Percentiles rank a stretch among this genome's conserved stretches.
phyloP scores from a whole-genome alignment of 2,113 vertebrate genomes.

The Meleagris gallopavo region DNA sequence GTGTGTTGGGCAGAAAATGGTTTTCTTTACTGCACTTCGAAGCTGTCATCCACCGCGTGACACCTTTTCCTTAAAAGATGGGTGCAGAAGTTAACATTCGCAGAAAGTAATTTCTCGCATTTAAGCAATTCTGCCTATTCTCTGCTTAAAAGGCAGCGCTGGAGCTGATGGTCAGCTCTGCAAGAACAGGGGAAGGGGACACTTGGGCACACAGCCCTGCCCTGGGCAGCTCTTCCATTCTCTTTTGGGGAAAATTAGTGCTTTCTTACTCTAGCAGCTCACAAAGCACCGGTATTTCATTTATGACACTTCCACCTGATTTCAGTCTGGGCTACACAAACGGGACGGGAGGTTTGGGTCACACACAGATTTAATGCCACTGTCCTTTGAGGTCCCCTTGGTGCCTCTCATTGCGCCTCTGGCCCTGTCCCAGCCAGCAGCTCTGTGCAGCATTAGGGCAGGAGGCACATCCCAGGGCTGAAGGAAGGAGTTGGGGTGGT shows the following conservation, averaged over 20 bases:
- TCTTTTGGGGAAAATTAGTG: not conserved
- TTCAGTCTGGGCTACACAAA: not conserved
- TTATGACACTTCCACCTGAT: not conserved
- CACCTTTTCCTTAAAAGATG: not conserved
- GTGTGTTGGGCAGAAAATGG: accelerated
- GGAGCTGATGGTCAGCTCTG: not conserved
- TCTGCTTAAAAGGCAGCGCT: accelerated
- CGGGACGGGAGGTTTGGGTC: not conserved
- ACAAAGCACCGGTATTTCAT: not conserved
- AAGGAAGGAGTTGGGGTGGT: accelerated
- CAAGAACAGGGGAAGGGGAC: not conserved
- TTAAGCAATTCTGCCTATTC: not conserved
- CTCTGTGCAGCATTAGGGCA: not conserved
- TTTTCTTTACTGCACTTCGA: not conserved
- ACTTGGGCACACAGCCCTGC: accelerated
- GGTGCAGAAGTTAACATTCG: accelerated
- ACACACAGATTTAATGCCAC: not conserved
- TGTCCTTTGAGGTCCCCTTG: accelerated
- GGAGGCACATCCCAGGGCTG: not conserved
- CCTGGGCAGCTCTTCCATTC: not conserved
- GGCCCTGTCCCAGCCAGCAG: not conserved
- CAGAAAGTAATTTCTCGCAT: not conserved
- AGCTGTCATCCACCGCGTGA: not conserved
- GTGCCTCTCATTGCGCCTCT: not conserved
- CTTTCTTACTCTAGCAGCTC: not conserved